Percentiles rank a stretch among this genome's conserved stretches.
Evolutionary conservation across 2,113 vertebrate genomes (phyloP).

Genomic region (Machaerirhynchus nigripectus): DNA sequence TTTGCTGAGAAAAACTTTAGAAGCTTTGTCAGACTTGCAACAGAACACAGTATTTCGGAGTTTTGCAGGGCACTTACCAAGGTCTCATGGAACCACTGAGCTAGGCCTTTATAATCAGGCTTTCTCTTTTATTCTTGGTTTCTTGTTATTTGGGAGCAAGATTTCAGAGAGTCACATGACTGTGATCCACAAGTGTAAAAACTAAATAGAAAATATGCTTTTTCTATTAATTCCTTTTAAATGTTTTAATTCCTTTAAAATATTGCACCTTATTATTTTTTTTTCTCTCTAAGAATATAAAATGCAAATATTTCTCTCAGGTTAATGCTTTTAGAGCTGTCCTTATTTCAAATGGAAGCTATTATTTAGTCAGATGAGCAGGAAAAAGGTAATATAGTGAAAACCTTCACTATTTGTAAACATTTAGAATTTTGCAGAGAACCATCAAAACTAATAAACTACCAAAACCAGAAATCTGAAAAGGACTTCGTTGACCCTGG

Average conservation of each 20-base stretch:
- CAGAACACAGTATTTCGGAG: neutral
- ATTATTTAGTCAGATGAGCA: neutral
- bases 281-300: neutral
- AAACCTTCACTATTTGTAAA: neutral
- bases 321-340: neutral
- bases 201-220: neutral
- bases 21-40: neutral
- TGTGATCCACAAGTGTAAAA: neutral
- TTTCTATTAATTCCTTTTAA: neutral
- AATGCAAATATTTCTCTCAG: neutral
- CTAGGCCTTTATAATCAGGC: neutral
- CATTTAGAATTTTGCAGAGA: neutral
- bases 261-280: neutral
- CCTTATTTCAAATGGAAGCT: neutral
- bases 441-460: neutral
- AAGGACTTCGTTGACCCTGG: neutral
- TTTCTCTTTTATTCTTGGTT: neutral
- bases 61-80: neutral
- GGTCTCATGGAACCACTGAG: neutral
- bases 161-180: neutral
- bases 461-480: neutral
- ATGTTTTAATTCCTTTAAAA: neutral
- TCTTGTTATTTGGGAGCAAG: neutral
- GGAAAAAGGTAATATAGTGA: neutral
- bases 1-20: neutral